Base-by-base conservation (phyloP, 2,888 invertebrate genomes). In the Terebella lapidaria region DNA sequence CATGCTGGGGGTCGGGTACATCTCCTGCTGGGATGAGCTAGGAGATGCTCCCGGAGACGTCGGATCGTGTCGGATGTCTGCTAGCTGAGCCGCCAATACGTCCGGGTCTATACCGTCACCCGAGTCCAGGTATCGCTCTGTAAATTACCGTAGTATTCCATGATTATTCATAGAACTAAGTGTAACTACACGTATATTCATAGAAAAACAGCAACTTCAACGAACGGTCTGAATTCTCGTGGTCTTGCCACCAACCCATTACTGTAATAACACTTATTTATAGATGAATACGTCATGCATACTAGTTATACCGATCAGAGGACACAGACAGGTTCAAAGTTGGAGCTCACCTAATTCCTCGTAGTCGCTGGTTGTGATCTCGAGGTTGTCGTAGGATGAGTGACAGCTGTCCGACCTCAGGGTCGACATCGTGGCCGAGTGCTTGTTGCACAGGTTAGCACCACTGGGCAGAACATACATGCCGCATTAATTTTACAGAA, bases 301-400 rank as follows among this genome's bases (percentile, higher is more conserved):
- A n/a, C n/a, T n/a, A n/a, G n/a, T n/a, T n/a, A n/a, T n/a, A n/a
- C n/a, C n/a, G n/a, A n/a, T n/a, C n/a, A n/a, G n/a, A n/a, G n/a
- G n/a, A n/a, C n/a, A n/a, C n/a, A n/a, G n/a, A n/a, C n/a, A n/a
- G n/a, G n/a, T n/a, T n/a, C n/a, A n/a, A n/a, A n/a, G n/a, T n/a
- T n/a, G n/a, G n/a, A n/a, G n/a, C 63, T 42, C 47, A 68, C 66
- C 65, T 28, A 57, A 66, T 10, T 69, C 69, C 26, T 69, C 67
- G 54, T 55, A 59, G 56, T 75, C 76, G 46, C 72, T 70, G 3
- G 69, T 64, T 46, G 63, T 20, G 26, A 25, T 62, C 10, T 75
- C 77, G 1, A 78, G 64, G 57, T 78, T 78, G 60, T 77, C 78
- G 62, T 77, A 77, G 3, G 76, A 76, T 0, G 76, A 76, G 53